phyloP scores from a whole-genome alignment of 1,140 invertebrate species.

The Archivesica marissinica region DNA sequence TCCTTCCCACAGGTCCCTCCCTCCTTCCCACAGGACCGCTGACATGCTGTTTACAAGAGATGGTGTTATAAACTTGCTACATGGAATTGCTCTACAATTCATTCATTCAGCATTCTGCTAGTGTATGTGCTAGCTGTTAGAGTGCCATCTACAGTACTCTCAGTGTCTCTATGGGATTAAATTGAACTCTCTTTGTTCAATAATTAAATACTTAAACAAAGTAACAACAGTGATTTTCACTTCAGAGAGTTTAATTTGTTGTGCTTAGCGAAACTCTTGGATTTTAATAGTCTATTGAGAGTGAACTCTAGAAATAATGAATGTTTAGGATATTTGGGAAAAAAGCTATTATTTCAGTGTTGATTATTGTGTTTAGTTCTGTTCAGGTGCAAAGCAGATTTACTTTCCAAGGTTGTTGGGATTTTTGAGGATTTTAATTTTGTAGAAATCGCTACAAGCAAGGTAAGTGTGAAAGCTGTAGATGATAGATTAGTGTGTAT shows the following conservation, averaged over 20 bases:
- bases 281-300: background rate
- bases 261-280: background rate
- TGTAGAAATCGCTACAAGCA: too few relatives aligned
- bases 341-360: background rate
- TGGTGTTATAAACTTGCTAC: background rate
- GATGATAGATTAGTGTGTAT: too few relatives aligned
- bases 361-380: background rate
- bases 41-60: background rate
- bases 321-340: background rate
- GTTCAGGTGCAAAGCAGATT: background rate
- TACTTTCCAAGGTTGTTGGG: background rate
- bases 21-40: background rate
- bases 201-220: conserved; percentile 11
- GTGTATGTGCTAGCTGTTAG: too few relatives aligned
- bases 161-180: conserved; percentile 16
- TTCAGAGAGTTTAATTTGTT: background rate
- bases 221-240: background rate
- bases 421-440: too few relatives aligned
- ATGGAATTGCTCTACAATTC: background rate
- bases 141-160: too few relatives aligned
- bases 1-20: background rate
- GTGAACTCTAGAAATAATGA: background rate
- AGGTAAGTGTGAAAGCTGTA: too few relatives aligned
- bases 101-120: too few relatives aligned
- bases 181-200: conserved; percentile 27